phyloP scores from a whole-genome alignment of 2,113 vertebrate genomes.

The Dascyllus trimaculatus region DNA sequence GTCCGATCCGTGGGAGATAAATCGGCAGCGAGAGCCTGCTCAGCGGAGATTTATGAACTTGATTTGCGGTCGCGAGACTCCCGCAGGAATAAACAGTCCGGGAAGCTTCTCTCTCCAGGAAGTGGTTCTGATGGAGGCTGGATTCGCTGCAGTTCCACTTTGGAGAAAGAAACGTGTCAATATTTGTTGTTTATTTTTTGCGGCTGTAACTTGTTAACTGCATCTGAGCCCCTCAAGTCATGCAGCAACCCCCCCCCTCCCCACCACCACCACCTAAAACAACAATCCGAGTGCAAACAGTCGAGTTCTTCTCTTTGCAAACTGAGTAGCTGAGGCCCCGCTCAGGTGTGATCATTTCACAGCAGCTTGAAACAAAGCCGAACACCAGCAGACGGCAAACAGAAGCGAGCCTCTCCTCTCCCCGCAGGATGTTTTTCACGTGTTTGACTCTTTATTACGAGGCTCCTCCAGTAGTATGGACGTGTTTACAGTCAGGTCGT shows the following conservation, averaged over 20 bases:
- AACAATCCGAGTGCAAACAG: slow-evolving; percentile 33
- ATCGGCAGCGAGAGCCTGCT: neutral
- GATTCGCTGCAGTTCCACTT: neutral
- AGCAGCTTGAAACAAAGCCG: neutral
- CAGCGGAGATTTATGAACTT: neutral
- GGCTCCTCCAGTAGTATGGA: no score
- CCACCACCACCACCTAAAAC: neutral
- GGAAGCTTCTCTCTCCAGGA: neutral
- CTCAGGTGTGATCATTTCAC: slow-evolving; percentile 23
- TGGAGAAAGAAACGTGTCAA: neutral
- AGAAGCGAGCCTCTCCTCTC: neutral
- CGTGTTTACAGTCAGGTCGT: no score
- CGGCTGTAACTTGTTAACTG: neutral
- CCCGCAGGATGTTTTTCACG: neutral
- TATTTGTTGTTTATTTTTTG: slow-evolving; percentile 35
- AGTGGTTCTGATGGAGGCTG: neutral
- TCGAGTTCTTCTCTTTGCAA: slow-evolving; percentile 30
- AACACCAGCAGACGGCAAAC: neutral
- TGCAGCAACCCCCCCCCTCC: no score
- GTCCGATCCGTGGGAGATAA: neutral
- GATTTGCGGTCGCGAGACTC: no score
- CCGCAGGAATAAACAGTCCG: no score
- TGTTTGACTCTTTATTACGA: no score
- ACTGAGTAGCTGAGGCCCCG: neutral
- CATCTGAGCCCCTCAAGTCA: neutral